Evolutionary conservation across 2,888 invertebrate genomes (phyloP).

Genomic region (Nemotelus pantherinus): DNA sequence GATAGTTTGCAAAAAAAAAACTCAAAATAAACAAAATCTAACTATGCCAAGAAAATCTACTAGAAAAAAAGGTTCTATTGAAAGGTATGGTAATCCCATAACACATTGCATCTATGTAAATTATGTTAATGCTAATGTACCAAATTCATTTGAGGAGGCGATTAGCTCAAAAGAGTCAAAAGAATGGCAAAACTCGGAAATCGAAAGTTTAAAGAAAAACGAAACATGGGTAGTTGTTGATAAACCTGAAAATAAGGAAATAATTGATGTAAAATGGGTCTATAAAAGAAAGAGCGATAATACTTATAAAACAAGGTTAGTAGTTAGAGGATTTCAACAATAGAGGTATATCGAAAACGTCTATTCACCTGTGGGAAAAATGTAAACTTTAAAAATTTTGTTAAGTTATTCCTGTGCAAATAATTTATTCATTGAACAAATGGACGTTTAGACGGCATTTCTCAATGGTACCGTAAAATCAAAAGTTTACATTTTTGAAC

Average conservation of each 20-base stretch:
- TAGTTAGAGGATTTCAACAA: too few species aligned
- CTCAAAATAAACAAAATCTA: constrained; percentile 17
- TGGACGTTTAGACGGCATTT: constrained; percentile 54
- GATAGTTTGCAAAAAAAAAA: background rate
- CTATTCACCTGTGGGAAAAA: constrained; percentile 51
- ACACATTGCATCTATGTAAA: constrained; percentile 54
- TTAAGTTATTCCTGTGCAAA: constrained; percentile 54
- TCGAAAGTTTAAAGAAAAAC: too few species aligned
- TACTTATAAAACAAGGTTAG: too few species aligned
- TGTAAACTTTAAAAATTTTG: constrained; percentile 56
- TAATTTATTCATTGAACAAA: constrained; percentile 16
- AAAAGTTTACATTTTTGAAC: constrained; percentile 54
- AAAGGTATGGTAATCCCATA: constrained; percentile 50
- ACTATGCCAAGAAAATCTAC: constrained; percentile 20
- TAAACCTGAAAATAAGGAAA: constrained; percentile 1
- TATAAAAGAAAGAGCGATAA: too few species aligned
- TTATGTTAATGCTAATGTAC: constrained; percentile 53
- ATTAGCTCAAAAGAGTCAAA: constrained; percentile 52
- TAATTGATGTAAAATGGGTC: constrained; percentile 25
- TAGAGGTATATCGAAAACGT: too few species aligned
- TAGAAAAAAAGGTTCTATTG: constrained; percentile 46
- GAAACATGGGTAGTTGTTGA: constrained; percentile 33
- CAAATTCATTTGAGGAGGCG: constrained; percentile 55
- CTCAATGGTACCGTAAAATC: constrained; percentile 50
- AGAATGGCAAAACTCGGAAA: constrained; percentile 51